Percentiles rank a stretch among this genome's conserved stretches.
phyloP scores from a whole-genome alignment of 1,140 invertebrate species.

The Mesaphorura yosii region DNA sequence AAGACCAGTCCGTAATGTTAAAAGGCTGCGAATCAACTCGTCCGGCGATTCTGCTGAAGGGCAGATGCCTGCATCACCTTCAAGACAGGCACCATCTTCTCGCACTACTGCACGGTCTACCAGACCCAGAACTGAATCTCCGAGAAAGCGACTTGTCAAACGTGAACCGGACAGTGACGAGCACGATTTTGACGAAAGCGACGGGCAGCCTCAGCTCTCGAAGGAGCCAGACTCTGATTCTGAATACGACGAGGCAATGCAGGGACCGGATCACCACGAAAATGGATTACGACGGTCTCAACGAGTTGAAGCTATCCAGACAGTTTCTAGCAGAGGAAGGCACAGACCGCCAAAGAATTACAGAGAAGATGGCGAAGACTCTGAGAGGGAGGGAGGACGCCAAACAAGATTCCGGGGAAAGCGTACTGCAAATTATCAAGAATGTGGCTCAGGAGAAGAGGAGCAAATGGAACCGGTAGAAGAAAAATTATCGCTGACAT shows the following conservation, averaged over 20 bases:
- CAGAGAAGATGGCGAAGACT: slow-evolving; percentile 3
- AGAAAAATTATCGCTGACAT: not conserved
- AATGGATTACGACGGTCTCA: slow-evolving; percentile 35
- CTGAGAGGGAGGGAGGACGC: slow-evolving; percentile 13
- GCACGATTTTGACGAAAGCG: slow-evolving; percentile 26
- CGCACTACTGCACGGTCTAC: no score
- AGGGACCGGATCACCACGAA: slow-evolving; percentile 32
- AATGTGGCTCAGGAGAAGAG: no score
- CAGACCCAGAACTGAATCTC: no score
- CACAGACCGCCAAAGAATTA: not conserved
- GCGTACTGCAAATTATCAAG: slow-evolving; percentile 14
- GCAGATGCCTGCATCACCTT: no score
- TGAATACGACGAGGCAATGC: slow-evolving; percentile 21
- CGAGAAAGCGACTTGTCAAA: no score
- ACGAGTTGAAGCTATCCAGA: no score
- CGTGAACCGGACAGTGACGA: slow-evolving; percentile 14
- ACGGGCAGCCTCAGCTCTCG: no score
- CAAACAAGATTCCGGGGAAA: slow-evolving; percentile 22
- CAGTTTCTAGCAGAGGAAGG: no score
- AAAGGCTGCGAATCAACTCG: not conserved
- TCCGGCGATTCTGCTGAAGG: not conserved
- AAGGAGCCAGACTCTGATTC: no score
- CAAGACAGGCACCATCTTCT: no score
- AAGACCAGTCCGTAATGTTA: slow-evolving; percentile 5
- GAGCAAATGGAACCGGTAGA: no score